Conservation (phyloP, 1,140 invertebrate species). For the Aphis craccivora region DNA sequence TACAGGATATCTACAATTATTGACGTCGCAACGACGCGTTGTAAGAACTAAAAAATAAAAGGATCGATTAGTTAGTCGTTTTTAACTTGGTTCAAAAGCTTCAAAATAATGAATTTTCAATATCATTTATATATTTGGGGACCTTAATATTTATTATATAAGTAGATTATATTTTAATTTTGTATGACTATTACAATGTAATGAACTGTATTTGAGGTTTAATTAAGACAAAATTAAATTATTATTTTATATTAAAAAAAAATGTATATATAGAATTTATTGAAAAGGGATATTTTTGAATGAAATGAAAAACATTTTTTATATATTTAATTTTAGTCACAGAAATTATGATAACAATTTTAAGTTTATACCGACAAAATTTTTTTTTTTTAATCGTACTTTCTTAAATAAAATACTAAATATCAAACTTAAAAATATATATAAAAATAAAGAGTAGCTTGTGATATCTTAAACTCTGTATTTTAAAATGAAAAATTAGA, state of each 20-base stretch:
- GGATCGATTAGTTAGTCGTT: too few relatives aligned
- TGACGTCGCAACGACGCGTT: too few relatives aligned
- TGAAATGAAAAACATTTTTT: neutral
- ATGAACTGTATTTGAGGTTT: neutral
- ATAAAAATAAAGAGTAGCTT: neutral
- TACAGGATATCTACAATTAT: too few relatives aligned
- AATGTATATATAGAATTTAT: neutral
- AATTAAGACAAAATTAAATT: neutral
- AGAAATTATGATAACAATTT: neutral
- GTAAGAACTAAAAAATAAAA: too few relatives aligned
- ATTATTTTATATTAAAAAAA: neutral
- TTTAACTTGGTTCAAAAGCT: too few relatives aligned
- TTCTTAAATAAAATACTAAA: neutral
- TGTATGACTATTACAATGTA: neutral
- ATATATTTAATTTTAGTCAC: neutral
- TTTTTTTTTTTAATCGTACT: neutral
- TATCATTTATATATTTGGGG: too few relatives aligned
- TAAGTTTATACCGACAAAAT: neutral
- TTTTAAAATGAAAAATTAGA: neutral
- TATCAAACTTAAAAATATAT: neutral
- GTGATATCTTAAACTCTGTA: neutral
- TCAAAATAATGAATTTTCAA: too few relatives aligned
- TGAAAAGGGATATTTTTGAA: neutral
- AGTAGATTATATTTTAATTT: neutral
- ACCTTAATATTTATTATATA: neutral